Percentiles rank a stretch among this genome's conserved stretches.
Evolutionary conservation across 2,797 vertebrate species (phyloP).

Genomic region (Aeoliscus strigatus): DNA sequence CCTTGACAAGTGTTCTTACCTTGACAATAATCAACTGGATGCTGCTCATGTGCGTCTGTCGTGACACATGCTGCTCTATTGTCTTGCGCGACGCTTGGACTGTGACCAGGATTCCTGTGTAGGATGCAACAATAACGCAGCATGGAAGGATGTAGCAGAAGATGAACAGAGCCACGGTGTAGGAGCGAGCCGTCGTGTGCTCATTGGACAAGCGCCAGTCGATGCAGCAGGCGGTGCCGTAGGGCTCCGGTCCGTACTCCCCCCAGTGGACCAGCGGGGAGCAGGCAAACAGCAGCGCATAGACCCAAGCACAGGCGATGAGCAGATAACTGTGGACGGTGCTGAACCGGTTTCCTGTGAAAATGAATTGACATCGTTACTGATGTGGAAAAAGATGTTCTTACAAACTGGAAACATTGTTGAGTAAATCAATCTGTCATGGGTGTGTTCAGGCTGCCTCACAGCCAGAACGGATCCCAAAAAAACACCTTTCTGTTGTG

Average conservation of each 20-base stretch:
- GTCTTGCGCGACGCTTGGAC: constrained; percentile 73
- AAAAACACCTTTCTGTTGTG: too few species aligned
- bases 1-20: constrained; percentile 60
- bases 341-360: constrained; percentile 76
- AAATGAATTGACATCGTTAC: constrained; percentile 4
- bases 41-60: constrained; percentile 66
- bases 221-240: constrained; percentile 82
- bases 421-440: too few species aligned
- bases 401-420: too few species aligned
- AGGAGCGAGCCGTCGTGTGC: constrained; percentile 64
- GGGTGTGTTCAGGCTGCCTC: too few species aligned
- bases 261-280: constrained; percentile 78
- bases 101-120: constrained; percentile 72
- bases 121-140: constrained; percentile 73
- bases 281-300: constrained; percentile 74
- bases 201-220: constrained; percentile 75
- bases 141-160: constrained; percentile 80
- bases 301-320: constrained; percentile 72
- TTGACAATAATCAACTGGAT: constrained; percentile 74
- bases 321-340: constrained; percentile 63
- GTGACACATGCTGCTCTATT: constrained; percentile 65
- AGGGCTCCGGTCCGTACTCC: constrained; percentile 77
- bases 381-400: too few species aligned
- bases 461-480: too few species aligned
- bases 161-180: constrained; percentile 70